These are phyloP conservation scores for Oophaga sylvatica DNA, from an alignment of 2,797 vertebrate species.

Conservation along the genomic window DNA sequence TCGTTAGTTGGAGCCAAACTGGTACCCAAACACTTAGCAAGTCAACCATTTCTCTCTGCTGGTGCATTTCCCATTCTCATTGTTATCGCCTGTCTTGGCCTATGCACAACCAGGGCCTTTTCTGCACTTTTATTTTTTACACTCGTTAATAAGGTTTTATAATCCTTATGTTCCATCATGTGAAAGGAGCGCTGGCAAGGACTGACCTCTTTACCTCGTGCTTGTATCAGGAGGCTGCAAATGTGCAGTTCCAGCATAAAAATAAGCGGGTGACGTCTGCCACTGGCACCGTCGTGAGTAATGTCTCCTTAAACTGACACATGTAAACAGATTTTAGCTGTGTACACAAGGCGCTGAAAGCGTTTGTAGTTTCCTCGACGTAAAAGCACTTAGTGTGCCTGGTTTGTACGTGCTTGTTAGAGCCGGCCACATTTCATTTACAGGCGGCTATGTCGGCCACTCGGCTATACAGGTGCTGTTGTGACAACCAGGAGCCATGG, in stretches of 20 bases:
- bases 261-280: neutral
- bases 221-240: neutral
- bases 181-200: neutral
- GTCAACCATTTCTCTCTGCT: too few species aligned
- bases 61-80: neutral
- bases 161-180: constrained; percentile 22
- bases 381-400: constrained; percentile 17
- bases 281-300: constrained; percentile 5
- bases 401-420: constrained; percentile 2
- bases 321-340: constrained; percentile 33
- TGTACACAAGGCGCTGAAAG: constrained; percentile 21
- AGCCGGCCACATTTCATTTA: constrained; percentile 10
- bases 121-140: neutral
- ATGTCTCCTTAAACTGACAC: constrained; percentile 33
- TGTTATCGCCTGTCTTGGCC: neutral
- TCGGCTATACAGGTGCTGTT: neutral
- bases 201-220: neutral
- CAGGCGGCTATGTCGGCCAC: too few species aligned
- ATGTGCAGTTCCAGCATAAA: constrained; percentile 33
- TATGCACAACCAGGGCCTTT: too few species aligned
- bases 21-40: neutral
- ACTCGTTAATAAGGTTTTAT: neutral
- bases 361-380: constrained; percentile 21
- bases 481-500: neutral
- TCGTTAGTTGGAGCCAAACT: neutral